Base-by-base conservation (phyloP, 2,888 invertebrate genomes). In the Hedychridium roseum region DNA sequence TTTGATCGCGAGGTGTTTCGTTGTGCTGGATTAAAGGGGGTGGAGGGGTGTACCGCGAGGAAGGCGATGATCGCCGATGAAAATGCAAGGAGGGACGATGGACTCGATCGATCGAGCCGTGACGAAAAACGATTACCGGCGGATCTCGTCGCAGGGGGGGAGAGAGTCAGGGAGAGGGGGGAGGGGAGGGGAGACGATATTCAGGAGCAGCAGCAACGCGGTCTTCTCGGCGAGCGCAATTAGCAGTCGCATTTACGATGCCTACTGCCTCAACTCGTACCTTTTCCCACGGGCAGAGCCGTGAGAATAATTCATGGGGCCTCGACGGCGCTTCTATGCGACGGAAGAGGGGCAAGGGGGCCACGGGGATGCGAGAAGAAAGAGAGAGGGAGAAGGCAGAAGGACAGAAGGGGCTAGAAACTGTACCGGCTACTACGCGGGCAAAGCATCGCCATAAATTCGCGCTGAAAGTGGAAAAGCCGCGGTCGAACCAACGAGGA, bases 241-340 rank as follows among this genome's bases (percentile, higher is more conserved):
- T 73, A 75, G 71, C 75, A 70, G 73, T 66, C 68, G 68, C 68
- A 73, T 72, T 74, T 68, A 70, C 70, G 72, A 73, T 73, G 73
- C 67, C 71, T 69, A 72, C 68, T 68, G 73, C 71, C 66, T 71
- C 66, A 68, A 70, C 66, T 67, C 66, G 60, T 61, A 71, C 70
- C 71, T 74, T 76, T 77, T 77, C 76, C 76, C 76, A 77, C 76
- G 76, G 71, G 68, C 74, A 60, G 69, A 68, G 71, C 74, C 76
- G 76, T 77, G 76, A 77, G 76, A 77, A 77, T 77, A 75, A 76
- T 76, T 76, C 76, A 74, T 74, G 64, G 64, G n/a, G 65, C 66
- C 64, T 68, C 65, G 69, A 53, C 60, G 60, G 44, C 53, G 51
- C 55, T 63, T 40, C 51, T 52, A 52, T 49, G 59, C 57, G 58